Conservation (phyloP, 53 echinoderm and acorn worm genomes). For the Henricia sp. region DNA sequence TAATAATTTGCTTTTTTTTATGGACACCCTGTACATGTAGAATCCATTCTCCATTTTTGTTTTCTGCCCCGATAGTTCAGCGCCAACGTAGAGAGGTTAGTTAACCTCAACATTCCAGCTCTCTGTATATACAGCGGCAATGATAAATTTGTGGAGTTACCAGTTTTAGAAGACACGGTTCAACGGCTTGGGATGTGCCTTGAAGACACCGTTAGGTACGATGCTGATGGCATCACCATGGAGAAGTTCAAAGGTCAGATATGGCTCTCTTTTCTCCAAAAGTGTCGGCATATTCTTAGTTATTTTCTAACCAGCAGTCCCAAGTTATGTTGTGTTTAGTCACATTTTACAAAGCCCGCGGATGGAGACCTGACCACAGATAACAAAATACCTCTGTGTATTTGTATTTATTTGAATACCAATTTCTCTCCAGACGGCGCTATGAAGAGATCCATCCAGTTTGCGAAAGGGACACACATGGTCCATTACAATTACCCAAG, state of each 20-base stretch:
- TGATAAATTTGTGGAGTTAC: constrained; percentile 19
- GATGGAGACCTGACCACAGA: too few relatives aligned
- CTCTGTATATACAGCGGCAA: constrained; percentile 40
- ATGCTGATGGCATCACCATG: constrained; percentile 37
- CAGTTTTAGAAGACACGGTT: constrained; percentile 45
- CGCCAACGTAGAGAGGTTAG: not conserved
- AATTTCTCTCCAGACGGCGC: not conserved
- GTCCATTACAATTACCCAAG: constrained; percentile 59
- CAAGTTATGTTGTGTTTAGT: not conserved
- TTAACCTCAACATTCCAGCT: not conserved
- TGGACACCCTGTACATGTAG: too few relatives aligned
- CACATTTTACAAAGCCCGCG: too few relatives aligned
- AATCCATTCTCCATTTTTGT: too few relatives aligned
- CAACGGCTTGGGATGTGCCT: constrained; percentile 29
- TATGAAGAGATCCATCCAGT: constrained; percentile 52
- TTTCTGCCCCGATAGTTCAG: constrained; percentile 30
- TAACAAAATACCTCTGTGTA: too few relatives aligned
- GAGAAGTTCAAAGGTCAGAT: constrained; percentile 37
- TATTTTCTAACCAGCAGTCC: not conserved
- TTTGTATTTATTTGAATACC: too few relatives aligned
- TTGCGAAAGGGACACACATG: constrained; percentile 64
- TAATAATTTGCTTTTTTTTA: too few relatives aligned
- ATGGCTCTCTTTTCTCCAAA: not conserved
- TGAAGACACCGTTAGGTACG: constrained; percentile 41
- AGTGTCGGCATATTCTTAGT: not conserved